phyloP scores from a whole-genome alignment of 1,140 invertebrate species.

The Ctenoplectra terminalis region DNA sequence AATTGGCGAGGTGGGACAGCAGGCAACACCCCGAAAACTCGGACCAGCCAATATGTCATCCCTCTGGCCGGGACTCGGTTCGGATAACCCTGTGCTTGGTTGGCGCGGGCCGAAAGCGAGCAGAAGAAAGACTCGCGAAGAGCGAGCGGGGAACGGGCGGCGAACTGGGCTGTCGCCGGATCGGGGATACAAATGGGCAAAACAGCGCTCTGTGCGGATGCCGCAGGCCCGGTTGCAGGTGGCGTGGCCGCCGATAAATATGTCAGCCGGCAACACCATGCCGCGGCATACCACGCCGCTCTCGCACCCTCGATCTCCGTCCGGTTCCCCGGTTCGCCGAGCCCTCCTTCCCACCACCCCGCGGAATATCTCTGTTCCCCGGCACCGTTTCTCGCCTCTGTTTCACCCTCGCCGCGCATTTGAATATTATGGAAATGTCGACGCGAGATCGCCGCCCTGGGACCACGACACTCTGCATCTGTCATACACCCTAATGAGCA shows the following conservation, averaged over 20 bases:
- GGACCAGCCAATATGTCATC: constrained; percentile 66
- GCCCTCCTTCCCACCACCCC: constrained; percentile 11
- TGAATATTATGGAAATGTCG: constrained; percentile 76
- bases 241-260: constrained; percentile 81
- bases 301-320: constrained; percentile 57
- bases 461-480: constrained; percentile 57
- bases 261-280: constrained; percentile 80
- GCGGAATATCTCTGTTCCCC: constrained; percentile 51
- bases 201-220: constrained; percentile 75
- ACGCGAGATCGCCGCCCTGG: constrained; percentile 43
- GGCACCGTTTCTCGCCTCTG: constrained; percentile 27
- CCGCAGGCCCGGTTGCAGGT: constrained; percentile 79
- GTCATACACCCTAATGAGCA: constrained; percentile 76
- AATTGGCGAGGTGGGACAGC: too few relatives aligned
- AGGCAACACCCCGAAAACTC: neutral
- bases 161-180: constrained; percentile 71
- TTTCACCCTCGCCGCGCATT: constrained; percentile 64
- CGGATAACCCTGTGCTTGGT: constrained; percentile 36
- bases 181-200: constrained; percentile 72
- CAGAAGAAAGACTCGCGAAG: constrained; percentile 31
- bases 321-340: constrained; percentile 52
- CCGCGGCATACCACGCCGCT: constrained; percentile 66
- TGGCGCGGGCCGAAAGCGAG: constrained; percentile 36
- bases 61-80: constrained; percentile 21
- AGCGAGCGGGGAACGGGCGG: constrained; percentile 44